Percentiles rank a stretch among this genome's conserved stretches.
phyloP scores from a whole-genome alignment of 1,140 invertebrate genomes.

The Leptopilina clavipes region DNA sequence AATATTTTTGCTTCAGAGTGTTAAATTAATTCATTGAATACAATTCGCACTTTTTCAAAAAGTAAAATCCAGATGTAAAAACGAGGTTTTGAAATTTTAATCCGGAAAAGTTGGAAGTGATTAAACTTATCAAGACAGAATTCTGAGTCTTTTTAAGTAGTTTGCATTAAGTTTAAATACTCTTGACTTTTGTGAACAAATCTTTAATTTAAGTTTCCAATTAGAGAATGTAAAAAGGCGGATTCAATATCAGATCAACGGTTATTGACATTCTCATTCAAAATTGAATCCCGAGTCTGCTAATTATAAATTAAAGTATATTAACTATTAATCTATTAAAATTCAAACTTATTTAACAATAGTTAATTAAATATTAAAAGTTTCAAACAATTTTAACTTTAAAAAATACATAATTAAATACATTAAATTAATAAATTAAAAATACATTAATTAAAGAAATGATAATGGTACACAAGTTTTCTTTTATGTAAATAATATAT shows the following conservation, averaged over 20 bases:
- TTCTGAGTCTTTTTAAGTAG: background rate
- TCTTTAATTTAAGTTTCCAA: slow-evolving; percentile 14
- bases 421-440: too few relatives aligned
- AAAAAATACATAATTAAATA: too few relatives aligned
- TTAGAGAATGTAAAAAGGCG: background rate
- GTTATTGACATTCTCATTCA: background rate
- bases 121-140: slow-evolving; percentile 1
- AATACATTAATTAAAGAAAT: too few relatives aligned
- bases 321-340: too few relatives aligned
- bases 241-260: background rate
- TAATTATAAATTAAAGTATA: too few relatives aligned
- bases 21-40: background rate
- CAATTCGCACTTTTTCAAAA: too few relatives aligned
- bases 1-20: background rate
- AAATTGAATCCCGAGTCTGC: too few relatives aligned
- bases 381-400: too few relatives aligned
- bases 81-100: slow-evolving; percentile 7
- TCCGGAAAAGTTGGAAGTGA: background rate
- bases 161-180: slow-evolving; percentile 5
- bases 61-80: background rate
- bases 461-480: too few relatives aligned
- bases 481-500: too few relatives aligned
- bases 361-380: too few relatives aligned
- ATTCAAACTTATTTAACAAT: too few relatives aligned
- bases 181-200: slow-evolving; percentile 3